Evolutionary conservation across 1,140 invertebrate genomes (phyloP).

Genomic region (Pectinophora gossypiella): DNA sequence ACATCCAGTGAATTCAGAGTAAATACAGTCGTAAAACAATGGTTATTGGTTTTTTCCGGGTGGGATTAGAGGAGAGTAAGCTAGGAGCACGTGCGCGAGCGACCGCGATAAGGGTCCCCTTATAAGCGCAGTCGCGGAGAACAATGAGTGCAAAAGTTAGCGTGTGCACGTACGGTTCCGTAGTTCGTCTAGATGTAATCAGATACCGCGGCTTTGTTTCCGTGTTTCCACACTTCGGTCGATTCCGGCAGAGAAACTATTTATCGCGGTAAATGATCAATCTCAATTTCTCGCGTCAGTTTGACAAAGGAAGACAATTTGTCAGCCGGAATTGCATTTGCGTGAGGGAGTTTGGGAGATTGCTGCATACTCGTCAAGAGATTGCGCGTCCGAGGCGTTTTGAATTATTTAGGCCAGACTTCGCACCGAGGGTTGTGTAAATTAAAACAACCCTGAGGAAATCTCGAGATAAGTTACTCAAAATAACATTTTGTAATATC

Average conservation of each 20-base stretch:
- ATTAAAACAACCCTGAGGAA: background rate
- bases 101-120: conserved; percentile 28
- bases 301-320: conserved; percentile 16
- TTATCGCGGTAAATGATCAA: conserved; percentile 28
- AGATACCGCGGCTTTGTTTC: conserved; percentile 29
- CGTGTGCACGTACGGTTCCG: conserved; percentile 22
- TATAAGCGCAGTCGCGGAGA: conserved; percentile 22
- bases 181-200: conserved; percentile 29
- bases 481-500: no score
- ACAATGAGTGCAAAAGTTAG: conserved; percentile 27
- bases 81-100: conserved; percentile 35
- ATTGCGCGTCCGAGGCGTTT: background rate
- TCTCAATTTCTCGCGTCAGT: conserved; percentile 24
- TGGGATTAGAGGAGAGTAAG: conserved; percentile 42
- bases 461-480: background rate
- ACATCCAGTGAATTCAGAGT: conserved; percentile 37
- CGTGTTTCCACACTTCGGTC: conserved; percentile 24
- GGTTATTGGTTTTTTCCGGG: conserved; percentile 58
- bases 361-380: background rate
- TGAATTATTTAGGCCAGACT: background rate
- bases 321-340: conserved; percentile 25
- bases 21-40: conserved; percentile 54
- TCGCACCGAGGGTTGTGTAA: background rate
- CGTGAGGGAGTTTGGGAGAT: conserved; percentile 11
- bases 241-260: conserved; percentile 28